Evolutionary conservation across 2,888 invertebrate species (phyloP).

Genomic region (Rhyacophila evoluta): DNA sequence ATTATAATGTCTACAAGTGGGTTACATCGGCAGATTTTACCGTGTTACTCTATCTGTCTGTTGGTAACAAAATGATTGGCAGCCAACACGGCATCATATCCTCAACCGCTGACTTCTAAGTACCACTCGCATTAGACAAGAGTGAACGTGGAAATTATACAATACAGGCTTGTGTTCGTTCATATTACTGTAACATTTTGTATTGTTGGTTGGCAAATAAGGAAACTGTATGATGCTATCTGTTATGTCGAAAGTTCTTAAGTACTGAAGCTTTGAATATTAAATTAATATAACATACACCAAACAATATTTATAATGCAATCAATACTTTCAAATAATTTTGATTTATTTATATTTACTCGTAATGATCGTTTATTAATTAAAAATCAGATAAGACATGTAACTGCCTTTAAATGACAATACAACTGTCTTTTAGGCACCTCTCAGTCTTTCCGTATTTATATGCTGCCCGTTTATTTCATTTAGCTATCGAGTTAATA

Average conservation of each 20-base stretch:
- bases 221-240: not conserved
- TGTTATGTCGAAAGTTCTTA: too few species aligned
- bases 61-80: not conserved
- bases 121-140: not conserved
- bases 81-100: not conserved
- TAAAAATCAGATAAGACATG: too few species aligned
- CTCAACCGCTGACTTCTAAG: not conserved
- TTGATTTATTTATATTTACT: too few species aligned
- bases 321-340: too few species aligned
- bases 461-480: too few species aligned
- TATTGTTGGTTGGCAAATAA: not conserved
- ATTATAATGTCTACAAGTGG: not conserved
- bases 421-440: too few species aligned
- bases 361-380: too few species aligned
- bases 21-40: not conserved
- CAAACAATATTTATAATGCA: too few species aligned
- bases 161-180: not conserved
- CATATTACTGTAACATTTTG: not conserved
- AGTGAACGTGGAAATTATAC: not conserved
- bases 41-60: not conserved
- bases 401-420: too few species aligned
- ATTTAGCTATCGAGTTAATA: too few species aligned
- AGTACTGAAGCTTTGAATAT: not conserved
- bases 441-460: too few species aligned
- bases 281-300: too few species aligned